Percentiles rank a stretch among this genome's conserved stretches.
Conservation (phyloP, 2,888 invertebrate species). For the Nemapogon koenigi region DNA sequence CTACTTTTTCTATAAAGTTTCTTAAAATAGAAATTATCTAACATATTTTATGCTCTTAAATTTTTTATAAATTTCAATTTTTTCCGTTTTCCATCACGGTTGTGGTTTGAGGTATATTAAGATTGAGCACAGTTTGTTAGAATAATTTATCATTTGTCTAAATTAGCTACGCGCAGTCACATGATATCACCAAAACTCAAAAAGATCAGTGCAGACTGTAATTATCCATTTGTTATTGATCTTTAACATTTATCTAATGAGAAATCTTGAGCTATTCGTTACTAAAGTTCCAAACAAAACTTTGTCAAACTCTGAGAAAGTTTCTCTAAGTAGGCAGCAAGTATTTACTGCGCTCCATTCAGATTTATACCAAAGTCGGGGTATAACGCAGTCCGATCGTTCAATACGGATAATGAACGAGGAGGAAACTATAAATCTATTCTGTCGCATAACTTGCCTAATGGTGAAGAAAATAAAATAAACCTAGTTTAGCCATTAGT, state of each 20-base stretch:
- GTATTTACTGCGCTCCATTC: constrained; percentile 50
- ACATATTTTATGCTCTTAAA: too few species aligned
- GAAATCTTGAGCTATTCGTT: neutral
- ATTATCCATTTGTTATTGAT: too few species aligned
- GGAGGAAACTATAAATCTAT: constrained; percentile 64
- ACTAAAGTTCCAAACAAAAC: constrained; percentile 21
- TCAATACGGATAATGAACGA: constrained; percentile 61
- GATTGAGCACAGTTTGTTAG: too few species aligned
- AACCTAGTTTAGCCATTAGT: constrained; percentile 40
- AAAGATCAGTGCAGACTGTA: too few species aligned
- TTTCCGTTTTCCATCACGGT: too few species aligned
- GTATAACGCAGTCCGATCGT: constrained; percentile 18
- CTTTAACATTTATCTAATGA: constrained; percentile 8
- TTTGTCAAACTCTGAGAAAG: constrained; percentile 33
- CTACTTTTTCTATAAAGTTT: too few species aligned
- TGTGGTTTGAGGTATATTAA: too few species aligned
- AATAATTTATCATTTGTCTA: too few species aligned
- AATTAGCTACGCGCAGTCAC: too few species aligned
- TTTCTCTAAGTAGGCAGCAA: constrained; percentile 25
- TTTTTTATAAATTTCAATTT: too few species aligned
- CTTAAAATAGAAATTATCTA: too few species aligned
- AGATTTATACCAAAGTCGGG: constrained; percentile 50
- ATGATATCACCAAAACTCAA: too few species aligned
- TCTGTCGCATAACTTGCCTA: constrained; percentile 54
- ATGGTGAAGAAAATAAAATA: constrained; percentile 46